Evolutionary conservation across 2,797 vertebrate species (phyloP).

Genomic region (Malacoraja senta): DNA sequence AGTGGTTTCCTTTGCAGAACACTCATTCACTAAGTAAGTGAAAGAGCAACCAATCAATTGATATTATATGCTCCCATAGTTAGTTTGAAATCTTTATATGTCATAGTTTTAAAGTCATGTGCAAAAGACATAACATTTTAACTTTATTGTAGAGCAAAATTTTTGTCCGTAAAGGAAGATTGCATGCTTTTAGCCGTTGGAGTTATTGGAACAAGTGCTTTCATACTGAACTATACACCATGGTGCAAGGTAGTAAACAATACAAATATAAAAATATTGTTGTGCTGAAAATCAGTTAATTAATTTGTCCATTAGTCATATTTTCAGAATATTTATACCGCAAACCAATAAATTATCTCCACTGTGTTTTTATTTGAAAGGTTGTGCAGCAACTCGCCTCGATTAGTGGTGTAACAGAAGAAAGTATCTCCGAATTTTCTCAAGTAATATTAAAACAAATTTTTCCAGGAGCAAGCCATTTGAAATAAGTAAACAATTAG

Average conservation of each 20-base stretch:
- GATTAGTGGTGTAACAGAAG: conserved; percentile 76
- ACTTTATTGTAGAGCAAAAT: conserved; percentile 67
- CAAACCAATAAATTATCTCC: neutral
- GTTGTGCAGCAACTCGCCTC: conserved; percentile 69
- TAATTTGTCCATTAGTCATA: neutral
- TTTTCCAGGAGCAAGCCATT: conserved; percentile 45
- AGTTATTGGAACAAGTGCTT: conserved; percentile 77
- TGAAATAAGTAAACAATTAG: neutral
- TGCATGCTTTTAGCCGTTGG: conserved; percentile 81
- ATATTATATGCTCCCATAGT: neutral
- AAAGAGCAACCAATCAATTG: neutral
- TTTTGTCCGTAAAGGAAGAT: conserved; percentile 79
- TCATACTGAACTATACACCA: conserved; percentile 58
- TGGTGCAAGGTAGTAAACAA: conserved; percentile 80
- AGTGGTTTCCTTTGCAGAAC: too few relatives aligned
- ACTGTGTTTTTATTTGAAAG: conserved; percentile 52
- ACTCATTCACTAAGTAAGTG: neutral
- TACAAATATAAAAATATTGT: neutral
- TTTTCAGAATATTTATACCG: neutral
- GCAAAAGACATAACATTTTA: neutral
- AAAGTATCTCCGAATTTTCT: conserved; percentile 72
- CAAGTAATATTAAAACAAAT: conserved; percentile 63
- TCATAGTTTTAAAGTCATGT: neutral
- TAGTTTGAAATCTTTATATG: neutral
- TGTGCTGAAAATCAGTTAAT: neutral